Percentiles rank a stretch among this genome's conserved stretches.
These are phyloP conservation scores for Brienomyrus longianalis DNA, from an alignment of 2,113 vertebrate species.

Conservation along the genomic window DNA sequence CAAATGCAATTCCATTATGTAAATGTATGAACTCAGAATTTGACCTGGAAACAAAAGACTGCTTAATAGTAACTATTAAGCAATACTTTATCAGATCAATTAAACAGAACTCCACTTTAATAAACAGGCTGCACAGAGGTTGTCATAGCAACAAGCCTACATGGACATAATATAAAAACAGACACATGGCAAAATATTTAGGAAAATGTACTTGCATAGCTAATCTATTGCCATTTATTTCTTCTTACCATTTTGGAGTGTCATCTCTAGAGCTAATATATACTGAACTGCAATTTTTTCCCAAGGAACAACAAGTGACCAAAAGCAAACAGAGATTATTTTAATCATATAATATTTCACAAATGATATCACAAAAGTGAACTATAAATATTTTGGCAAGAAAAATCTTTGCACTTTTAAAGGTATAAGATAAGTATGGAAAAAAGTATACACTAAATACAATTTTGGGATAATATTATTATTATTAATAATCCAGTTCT, in stretches of 20 bases:
- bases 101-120: conserved; percentile 86
- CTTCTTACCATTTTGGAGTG: background rate
- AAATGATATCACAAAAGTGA: background rate
- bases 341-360: background rate
- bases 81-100: conserved; percentile 98
- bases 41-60: conserved; percentile 97
- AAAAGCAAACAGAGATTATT: background rate
- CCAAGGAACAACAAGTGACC: background rate
- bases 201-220: conserved; percentile 32
- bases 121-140: conserved; percentile 67
- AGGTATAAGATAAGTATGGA: background rate
- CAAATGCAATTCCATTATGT: conserved; percentile 91
- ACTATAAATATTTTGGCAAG: background rate
- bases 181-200: conserved; percentile 71
- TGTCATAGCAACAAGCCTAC: conserved; percentile 71
- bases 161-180: conserved; percentile 58
- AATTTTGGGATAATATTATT: background rate
- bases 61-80: conserved; percentile 85
- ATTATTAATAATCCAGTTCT: background rate
- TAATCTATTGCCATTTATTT: background rate
- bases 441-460: background rate
- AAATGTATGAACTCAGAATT: conserved; percentile 84
- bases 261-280: background rate
- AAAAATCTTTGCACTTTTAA: background rate
- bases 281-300: background rate